A percentile compares a stretch with the other conserved stretches of the same genome.
Evolutionary conservation across 2,888 invertebrate genomes (phyloP).

Genomic region (Diarsia brunnea): DNA sequence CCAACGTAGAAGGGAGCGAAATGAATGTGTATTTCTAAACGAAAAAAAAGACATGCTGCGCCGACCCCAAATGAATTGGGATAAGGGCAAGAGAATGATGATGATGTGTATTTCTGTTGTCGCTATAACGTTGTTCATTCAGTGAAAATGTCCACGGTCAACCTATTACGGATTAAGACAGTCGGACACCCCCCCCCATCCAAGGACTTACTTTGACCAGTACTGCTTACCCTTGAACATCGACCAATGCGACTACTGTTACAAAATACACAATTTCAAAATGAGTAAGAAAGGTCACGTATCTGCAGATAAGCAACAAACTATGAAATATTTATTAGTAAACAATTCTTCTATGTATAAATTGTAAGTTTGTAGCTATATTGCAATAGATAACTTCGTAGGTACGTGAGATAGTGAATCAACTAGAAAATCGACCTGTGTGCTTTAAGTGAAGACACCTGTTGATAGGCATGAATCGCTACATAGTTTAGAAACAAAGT

Average conservation of each 20-base stretch:
- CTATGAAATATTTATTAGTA: constrained; percentile 1
- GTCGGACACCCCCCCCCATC: too few species aligned
- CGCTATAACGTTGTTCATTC: too few species aligned
- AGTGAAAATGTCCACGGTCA: too few species aligned
- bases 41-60: too few species aligned
- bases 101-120: too few species aligned
- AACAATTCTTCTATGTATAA: neutral
- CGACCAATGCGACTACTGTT: neutral
- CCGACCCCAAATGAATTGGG: too few species aligned
- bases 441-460: neutral
- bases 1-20: too few species aligned
- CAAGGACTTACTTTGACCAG: too few species aligned
- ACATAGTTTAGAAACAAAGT: too few species aligned
- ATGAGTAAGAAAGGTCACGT: constrained; percentile 6
- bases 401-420: constrained; percentile 15
- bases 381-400: neutral
- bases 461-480: neutral
- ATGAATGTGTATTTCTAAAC: too few species aligned
- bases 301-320: neutral
- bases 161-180: too few species aligned
- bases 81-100: too few species aligned
- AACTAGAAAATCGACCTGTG: neutral
- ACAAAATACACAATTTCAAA: neutral
- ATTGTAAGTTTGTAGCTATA: neutral
- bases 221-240: neutral